phyloP scores from a whole-genome alignment of 2,797 vertebrate species.

The Alcedo quadribrachys region DNA sequence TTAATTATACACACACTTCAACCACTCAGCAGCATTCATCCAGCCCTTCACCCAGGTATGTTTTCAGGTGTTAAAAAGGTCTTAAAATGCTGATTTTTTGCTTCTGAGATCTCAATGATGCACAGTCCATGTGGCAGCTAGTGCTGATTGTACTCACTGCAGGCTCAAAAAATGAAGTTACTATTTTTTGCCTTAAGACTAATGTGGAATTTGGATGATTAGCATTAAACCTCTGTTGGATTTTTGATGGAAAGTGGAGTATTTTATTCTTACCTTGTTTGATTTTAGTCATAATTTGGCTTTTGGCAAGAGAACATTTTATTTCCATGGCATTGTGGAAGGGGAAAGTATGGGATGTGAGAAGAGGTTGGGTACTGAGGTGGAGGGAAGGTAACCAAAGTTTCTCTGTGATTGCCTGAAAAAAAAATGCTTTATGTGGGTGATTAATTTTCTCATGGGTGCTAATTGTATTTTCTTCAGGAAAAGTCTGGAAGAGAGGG shows the following conservation, averaged over 20 bases:
- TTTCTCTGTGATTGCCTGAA: neutral
- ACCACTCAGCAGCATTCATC: neutral
- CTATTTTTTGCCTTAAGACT: constrained; percentile 60
- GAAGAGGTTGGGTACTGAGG: neutral
- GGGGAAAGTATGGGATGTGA: neutral
- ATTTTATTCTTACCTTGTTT: neutral
- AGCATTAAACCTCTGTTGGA: constrained; percentile 35
- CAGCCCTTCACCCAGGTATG: neutral
- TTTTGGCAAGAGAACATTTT: neutral
- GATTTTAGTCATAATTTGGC: neutral
- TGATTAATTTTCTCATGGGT: neutral
- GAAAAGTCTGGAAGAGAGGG: neutral
- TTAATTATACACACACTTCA: neutral
- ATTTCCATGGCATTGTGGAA: neutral
- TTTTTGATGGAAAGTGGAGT: neutral
- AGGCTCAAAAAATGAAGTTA: constrained; percentile 23
- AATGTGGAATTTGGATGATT: constrained; percentile 25
- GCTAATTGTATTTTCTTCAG: neutral
- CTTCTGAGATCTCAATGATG: constrained; percentile 48
- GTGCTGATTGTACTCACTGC: neutral
- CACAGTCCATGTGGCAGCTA: neutral
- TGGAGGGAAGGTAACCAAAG: neutral
- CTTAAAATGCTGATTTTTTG: neutral
- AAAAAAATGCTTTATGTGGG: neutral
- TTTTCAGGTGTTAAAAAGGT: constrained; percentile 53